Base-by-base conservation (phyloP, 2,797 vertebrate species). In the Coranthus polyacanthus region DNA sequence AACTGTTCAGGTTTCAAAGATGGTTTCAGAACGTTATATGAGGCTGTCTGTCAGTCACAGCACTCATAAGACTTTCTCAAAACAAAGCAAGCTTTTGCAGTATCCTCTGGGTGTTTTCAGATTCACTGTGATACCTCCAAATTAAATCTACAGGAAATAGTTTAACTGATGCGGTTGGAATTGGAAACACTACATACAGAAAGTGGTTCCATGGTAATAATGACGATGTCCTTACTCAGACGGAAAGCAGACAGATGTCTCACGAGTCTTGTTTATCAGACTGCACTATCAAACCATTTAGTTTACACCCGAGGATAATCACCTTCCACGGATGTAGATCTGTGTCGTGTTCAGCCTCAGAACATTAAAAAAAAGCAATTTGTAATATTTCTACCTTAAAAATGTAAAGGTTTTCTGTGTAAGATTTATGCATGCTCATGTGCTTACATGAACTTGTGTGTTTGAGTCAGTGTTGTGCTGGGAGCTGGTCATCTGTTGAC, bases 1-100 rank as follows among this genome's bases (percentile, higher is more conserved):
- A 54, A 76, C 74, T 78, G 78, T 79, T 91, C 67, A 15, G 46
- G 66, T 83, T 88, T 84, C 76, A 85, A 71, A 82, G 75, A 68
- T 47, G 43, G 67, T 55, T 62, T 69, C 37, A 15, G 44, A 11
- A 18, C 32, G 39, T 61, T 45, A 51, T 54, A 45, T 39, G 59
- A 65, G 44, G 34, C 38, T 1, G 29, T 44, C 80, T 73, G 78
- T 84, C 85, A 83, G 72, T 88, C 83, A 82, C 59, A 61, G 41
- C 0, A 5, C 37, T 21, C 20, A 21, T 26, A 26, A 12, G 37
- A 38, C 39, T 37, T 22, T 16, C 34, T 57, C 56, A 22, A 67
- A 79, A 71, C 47, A 67, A 72, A 51, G 16, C 4, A 2, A 44
- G 36, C 8, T 17, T 43, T 21, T 20, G 5, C 47, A 15, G 12